Conservation (phyloP, 2,797 vertebrate genomes). For the Diceros bicornis region DNA sequence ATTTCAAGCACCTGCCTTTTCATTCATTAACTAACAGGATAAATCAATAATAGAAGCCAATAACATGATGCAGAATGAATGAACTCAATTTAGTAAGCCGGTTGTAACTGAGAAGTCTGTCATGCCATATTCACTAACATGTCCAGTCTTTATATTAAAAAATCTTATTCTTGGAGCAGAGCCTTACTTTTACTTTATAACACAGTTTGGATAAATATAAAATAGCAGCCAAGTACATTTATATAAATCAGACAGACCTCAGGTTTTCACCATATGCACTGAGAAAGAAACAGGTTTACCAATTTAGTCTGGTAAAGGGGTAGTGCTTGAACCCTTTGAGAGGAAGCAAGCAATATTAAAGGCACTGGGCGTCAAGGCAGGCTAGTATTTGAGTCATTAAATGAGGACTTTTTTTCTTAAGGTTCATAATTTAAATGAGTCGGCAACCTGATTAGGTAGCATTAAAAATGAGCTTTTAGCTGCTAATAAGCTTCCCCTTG, state of each 20-base stretch:
- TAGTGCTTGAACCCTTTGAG: slow-evolving; percentile 64
- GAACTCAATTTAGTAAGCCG: slow-evolving; percentile 38
- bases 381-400: slow-evolving; percentile 77
- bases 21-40: slow-evolving; percentile 56
- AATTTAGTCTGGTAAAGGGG: slow-evolving; percentile 77
- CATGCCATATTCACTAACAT: slow-evolving; percentile 46
- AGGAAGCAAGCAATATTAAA: slow-evolving; percentile 74
- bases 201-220: slow-evolving; percentile 67
- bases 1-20: slow-evolving; percentile 69
- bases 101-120: slow-evolving; percentile 15
- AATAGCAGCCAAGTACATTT: slow-evolving; percentile 76
- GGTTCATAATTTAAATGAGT: slow-evolving; percentile 77
- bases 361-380: slow-evolving; percentile 63
- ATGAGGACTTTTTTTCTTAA: slow-evolving; percentile 62
- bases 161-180: slow-evolving; percentile 64
- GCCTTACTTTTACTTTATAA: slow-evolving; percentile 43
- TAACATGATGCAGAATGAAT: slow-evolving; percentile 60
- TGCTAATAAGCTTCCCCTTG: slow-evolving; percentile 79
- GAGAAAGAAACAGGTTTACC: slow-evolving; percentile 82
- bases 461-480: slow-evolving; percentile 83
- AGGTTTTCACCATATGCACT: slow-evolving; percentile 69
- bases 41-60: slow-evolving; percentile 64
- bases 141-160: slow-evolving; percentile 73
- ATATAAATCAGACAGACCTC: slow-evolving; percentile 79
- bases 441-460: slow-evolving; percentile 74